Percentiles rank a stretch among this genome's conserved stretches.
Evolutionary conservation across 2,113 vertebrate genomes (phyloP).

Genomic region (Ictalurus punctatus): DNA sequence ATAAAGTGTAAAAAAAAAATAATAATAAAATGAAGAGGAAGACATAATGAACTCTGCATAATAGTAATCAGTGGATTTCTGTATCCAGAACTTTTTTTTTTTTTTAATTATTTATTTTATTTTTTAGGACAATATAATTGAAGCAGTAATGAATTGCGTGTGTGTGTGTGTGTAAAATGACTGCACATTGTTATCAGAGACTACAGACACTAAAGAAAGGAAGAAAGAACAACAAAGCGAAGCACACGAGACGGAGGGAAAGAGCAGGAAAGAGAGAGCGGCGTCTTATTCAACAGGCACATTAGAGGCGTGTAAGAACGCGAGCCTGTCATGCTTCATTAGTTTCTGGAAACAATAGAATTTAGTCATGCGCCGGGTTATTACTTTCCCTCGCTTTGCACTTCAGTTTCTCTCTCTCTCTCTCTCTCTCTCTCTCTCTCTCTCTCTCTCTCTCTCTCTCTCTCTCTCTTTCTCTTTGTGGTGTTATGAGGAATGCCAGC

Average conservation of each 20-base stretch:
- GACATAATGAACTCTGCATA: constrained; percentile 10
- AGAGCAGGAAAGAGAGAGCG: background rate
- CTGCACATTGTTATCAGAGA: constrained; percentile 31
- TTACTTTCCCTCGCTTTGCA: background rate
- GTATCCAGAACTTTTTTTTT: background rate
- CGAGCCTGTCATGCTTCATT: constrained; percentile 52
- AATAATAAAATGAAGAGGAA: background rate
- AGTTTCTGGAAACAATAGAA: constrained; percentile 47
- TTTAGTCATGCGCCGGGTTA: constrained; percentile 42
- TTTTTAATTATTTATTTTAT: background rate
- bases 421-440: constrained; percentile 23
- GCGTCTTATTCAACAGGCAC: constrained; percentile 41
- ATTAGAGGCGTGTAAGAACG: constrained; percentile 47
- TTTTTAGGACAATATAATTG: background rate
- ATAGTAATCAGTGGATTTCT: constrained; percentile 8
- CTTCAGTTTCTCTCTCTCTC: background rate
- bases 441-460: constrained; percentile 23
- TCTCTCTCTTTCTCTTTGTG: constrained; percentile 9
- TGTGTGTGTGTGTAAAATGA: background rate
- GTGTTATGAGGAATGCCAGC: constrained; percentile 22
- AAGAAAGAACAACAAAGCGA: constrained; percentile 11
- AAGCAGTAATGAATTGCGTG: constrained; percentile 2
- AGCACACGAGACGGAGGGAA: constrained; percentile 55
- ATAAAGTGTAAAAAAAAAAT: background rate
- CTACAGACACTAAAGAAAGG: background rate